These are phyloP conservation scores for Drosophila leonis DNA, from an alignment of 2,888 invertebrate species.

Conservation along the genomic window DNA sequence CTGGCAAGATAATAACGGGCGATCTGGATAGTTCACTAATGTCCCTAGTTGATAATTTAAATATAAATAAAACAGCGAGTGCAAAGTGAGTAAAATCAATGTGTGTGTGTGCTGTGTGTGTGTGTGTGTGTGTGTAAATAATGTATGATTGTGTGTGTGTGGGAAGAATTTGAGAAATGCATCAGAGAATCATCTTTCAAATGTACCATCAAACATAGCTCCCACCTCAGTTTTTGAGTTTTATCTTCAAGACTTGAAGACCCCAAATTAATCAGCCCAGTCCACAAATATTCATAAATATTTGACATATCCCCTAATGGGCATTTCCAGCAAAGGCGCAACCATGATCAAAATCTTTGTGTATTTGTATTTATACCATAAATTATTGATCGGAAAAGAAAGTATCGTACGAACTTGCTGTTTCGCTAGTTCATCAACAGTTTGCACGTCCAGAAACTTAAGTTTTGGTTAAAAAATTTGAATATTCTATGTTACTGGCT, in stretches of 20 bases:
- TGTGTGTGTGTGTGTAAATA: conserved; percentile 11
- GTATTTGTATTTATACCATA: not conserved
- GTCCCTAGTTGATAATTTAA: conserved; percentile 96
- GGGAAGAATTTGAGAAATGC: conserved; percentile 9
- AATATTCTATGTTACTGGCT: not conserved
- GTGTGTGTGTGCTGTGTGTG: conserved; percentile 38
- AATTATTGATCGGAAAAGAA: not conserved
- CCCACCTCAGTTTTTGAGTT: not conserved
- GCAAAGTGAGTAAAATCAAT: conserved; percentile 88
- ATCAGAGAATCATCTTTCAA: conserved; percentile 17
- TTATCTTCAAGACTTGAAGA: not conserved
- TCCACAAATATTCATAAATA: too few species aligned
- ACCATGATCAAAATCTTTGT: not conserved
- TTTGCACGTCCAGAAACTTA: not conserved
- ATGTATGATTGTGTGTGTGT: conserved; percentile 1
- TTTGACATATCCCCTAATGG: not conserved
- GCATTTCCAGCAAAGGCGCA: not conserved
- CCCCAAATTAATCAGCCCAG: not conserved
- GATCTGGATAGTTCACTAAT: conserved; percentile 97
- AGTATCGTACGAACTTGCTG: not conserved
- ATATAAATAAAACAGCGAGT: conserved; percentile 91
- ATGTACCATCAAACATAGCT: not conserved
- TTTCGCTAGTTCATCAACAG: not conserved
- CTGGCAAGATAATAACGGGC: conserved; percentile 93
- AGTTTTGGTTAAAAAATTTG: not conserved